Evolutionary conservation across 37 sponge, comb jelly and placozoan genomes (phyloP), one percentile per base, ranked within the genome.

Genomic region (Ianthella basta): DNA sequence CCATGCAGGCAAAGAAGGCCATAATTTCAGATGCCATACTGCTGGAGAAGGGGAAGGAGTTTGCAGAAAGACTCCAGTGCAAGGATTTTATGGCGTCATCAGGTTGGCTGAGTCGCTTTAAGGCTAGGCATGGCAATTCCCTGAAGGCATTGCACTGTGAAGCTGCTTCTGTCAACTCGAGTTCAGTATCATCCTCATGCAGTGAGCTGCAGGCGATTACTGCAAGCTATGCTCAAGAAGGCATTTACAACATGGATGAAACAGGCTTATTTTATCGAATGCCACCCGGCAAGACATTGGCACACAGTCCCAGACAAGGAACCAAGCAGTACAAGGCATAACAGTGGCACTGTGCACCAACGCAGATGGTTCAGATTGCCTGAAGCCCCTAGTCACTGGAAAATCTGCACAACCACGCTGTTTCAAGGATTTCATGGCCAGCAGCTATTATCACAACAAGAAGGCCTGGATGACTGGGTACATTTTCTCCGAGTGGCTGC

Each of bases 1-100:
- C 73, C 37, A 72, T 72, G 73, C 40, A 72, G 19, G 73, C 73
- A 72, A 72, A 72, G 73, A 72, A 72, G 19, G 73, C 39, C 8
- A 72, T 72, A 15, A 34, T 72, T 19, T 38, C 14, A 20, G 12
- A 72, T 30, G 30, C 73, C 73, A 72, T 72, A 20, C 73, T 34
- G 40, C 30, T 32, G 13, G 73, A 72, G 19, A 72, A 72, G 73
- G 73, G 73, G 13, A 72, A 72, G 19, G 12, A 72, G 8, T 34
- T 72, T 72, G 37, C 73, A 34, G 14, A 12, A 34, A 8, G 39
- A 32, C 73, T 72, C 16, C 40, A 72, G 37, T 72, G 73, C 19
- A 40, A 33, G 10, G 73, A 38, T 8, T 72, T 72, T 19, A 72
- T 19, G 10, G 73, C 73, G 13, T 72, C 73, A 13, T 38, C 37